A percentile compares a stretch with the other conserved stretches of the same genome.
These are phyloP conservation scores for Rhinopomastus cyanomelas DNA, from an alignment of 2,113 vertebrate genomes.

Conservation along the genomic window DNA sequence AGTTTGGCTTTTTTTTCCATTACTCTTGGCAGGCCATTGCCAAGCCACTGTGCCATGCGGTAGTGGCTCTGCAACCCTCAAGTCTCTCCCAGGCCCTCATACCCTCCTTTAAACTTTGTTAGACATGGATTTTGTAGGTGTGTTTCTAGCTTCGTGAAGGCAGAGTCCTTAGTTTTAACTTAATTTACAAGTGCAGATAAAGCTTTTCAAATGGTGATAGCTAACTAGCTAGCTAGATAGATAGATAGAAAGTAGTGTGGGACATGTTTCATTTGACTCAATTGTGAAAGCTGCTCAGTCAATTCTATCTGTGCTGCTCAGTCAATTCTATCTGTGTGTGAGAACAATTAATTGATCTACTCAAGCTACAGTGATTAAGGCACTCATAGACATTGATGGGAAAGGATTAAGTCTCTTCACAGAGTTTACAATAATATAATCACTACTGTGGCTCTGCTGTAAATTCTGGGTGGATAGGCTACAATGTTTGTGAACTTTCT, in stretches of 20 bases:
- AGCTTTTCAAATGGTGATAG: not conserved
- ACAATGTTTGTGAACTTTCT: not conserved
- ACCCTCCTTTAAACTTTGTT: not conserved
- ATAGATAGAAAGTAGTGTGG: not conserved
- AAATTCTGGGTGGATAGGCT: not conserved
- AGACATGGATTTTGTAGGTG: not conserved
- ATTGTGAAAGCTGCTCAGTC: not conserved
- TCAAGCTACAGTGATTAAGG: not conserved
- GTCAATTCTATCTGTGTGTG: rapidly evolving
- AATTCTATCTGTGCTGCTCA: rapidly evolving
- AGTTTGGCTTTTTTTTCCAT: not conserved
- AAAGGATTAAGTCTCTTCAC: not conserved
- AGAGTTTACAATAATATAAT: not conserved
- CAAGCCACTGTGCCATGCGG: not conserved
- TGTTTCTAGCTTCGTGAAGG: not conserved
- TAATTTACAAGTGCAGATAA: not conserved
- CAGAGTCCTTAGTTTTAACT: not conserved
- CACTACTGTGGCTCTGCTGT: not conserved
- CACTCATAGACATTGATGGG: not conserved
- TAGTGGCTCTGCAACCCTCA: not conserved
- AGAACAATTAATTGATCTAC: not conserved
- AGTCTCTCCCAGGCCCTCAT: not conserved
- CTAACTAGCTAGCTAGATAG: no score
- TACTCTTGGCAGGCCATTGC: not conserved
- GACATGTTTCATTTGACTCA: not conserved